A percentile compares a stretch with the other conserved stretches of the same genome.
These are phyloP conservation scores for Temnothorax curvispinosus DNA, from an alignment of 1,140 invertebrate genomes.

Conservation along the genomic window DNA sequence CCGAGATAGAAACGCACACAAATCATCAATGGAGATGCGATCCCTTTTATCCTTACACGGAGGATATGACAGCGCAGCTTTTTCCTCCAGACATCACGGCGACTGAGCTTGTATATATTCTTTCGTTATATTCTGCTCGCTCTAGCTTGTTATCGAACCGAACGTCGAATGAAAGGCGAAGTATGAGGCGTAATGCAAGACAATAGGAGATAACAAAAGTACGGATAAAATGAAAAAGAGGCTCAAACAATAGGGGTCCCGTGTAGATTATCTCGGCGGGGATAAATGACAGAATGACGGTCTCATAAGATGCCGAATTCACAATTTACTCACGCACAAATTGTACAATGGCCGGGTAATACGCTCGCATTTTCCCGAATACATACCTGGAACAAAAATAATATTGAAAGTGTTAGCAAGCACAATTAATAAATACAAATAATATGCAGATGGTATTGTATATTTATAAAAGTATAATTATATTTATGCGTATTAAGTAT, in stretches of 20 bases:
- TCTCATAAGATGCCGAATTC: background rate
- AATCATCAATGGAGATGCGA: slow-evolving; percentile 46
- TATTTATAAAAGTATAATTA: background rate
- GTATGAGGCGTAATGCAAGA: slow-evolving; percentile 1
- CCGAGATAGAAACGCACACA: slow-evolving; percentile 41
- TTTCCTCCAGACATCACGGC: slow-evolving; percentile 51
- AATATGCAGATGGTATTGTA: background rate
- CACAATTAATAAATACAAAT: background rate
- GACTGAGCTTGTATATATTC: slow-evolving; percentile 4
- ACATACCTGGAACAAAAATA: slow-evolving; percentile 67
- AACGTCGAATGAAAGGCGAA: background rate
- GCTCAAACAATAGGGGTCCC: background rate
- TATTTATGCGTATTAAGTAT: background rate
- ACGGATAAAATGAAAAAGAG: slow-evolving; percentile 26
- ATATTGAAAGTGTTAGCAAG: background rate
- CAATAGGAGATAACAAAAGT: slow-evolving; percentile 60
- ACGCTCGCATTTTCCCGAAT: background rate
- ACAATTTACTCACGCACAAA: slow-evolving; percentile 46
- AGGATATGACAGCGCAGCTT: slow-evolving; percentile 54
- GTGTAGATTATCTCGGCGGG: slow-evolving; percentile 29
- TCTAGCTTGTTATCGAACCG: slow-evolving; percentile 48
- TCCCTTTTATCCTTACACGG: slow-evolving; percentile 37
- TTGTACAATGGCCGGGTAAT: background rate
- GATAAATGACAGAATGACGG: slow-evolving; percentile 3
- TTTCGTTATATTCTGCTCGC: slow-evolving; percentile 11